Evolutionary conservation across 2,888 invertebrate species (phyloP).

Genomic region (Pyrgus malvae): DNA sequence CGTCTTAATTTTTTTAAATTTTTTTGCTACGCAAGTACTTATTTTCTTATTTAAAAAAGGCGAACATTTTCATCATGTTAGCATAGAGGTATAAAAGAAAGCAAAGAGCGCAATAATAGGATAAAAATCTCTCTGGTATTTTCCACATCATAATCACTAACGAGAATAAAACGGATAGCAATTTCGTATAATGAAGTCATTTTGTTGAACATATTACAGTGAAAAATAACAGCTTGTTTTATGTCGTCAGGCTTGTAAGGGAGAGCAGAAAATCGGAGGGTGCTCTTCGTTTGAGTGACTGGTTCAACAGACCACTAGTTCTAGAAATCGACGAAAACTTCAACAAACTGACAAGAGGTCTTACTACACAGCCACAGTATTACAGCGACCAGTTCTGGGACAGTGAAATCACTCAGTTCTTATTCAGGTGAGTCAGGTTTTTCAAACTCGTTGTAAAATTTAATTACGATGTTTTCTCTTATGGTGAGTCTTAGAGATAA

Average conservation of each 20-base stretch:
- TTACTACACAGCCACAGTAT: slow-evolving; percentile 89
- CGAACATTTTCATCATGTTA: too few species aligned
- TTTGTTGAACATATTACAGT: too few species aligned
- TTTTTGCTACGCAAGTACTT: too few species aligned
- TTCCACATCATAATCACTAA: too few species aligned
- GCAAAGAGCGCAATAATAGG: too few species aligned
- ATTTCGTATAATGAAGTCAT: too few species aligned
- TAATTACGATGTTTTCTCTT: not conserved
- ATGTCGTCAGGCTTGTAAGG: slow-evolving; percentile 37
- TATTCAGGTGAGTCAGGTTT: slow-evolving; percentile 72
- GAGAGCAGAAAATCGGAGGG: slow-evolving; percentile 79
- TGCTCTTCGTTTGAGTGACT: slow-evolving; percentile 85
- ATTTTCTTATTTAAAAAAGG: too few species aligned
- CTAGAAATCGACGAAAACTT: slow-evolving; percentile 85
- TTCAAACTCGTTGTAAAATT: not conserved
- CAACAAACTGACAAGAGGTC: slow-evolving; percentile 88
- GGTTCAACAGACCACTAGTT: slow-evolving; percentile 85
- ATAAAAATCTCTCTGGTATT: too few species aligned
- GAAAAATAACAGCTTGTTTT: too few species aligned
- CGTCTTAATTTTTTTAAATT: too few species aligned
- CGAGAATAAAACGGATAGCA: too few species aligned
- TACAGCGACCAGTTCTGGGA: slow-evolving; percentile 90
- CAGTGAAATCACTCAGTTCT: slow-evolving; percentile 83
- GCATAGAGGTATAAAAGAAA: too few species aligned
- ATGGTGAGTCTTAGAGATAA: not conserved